Percentiles rank a stretch among this genome's conserved stretches.
These are phyloP conservation scores for Drosophila koepferae DNA, from an alignment of 2,888 invertebrate genomes.

Conservation along the genomic window DNA sequence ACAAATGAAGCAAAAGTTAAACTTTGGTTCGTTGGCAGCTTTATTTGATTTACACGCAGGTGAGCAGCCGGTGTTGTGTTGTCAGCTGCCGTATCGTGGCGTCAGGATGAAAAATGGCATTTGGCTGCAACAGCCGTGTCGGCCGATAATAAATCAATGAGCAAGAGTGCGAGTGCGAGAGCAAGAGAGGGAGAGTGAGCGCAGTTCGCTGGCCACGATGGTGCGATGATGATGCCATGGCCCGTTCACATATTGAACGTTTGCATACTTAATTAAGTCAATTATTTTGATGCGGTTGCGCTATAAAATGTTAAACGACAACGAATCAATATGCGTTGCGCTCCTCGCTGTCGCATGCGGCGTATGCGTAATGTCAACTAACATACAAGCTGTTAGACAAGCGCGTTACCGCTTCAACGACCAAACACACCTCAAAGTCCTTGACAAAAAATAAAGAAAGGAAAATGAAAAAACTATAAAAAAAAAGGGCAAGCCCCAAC, in stretches of 20 bases:
- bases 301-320: constrained; percentile 60
- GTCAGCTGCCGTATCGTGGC: constrained; percentile 18
- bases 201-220: constrained; percentile 1
- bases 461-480: constrained; percentile 14
- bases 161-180: not conserved
- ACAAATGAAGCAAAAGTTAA: constrained; percentile 72
- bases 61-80: constrained; percentile 14
- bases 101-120: constrained; percentile 66
- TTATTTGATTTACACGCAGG: constrained; percentile 64
- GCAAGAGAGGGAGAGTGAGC: not conserved
- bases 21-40: constrained; percentile 61
- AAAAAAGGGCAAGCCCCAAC: constrained; percentile 22
- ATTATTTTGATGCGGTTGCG: constrained; percentile 71
- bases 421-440: constrained; percentile 69
- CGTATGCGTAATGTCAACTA: constrained; percentile 63
- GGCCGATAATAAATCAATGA: constrained; percentile 68
- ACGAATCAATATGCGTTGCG: constrained; percentile 56
- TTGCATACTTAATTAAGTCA: constrained; percentile 75
- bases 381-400: constrained; percentile 40
- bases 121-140: constrained; percentile 22
- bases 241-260: constrained; percentile 45
- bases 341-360: constrained; percentile 26
- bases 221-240: constrained; percentile 19
- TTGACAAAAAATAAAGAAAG: constrained; percentile 52
- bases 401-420: constrained; percentile 2